Evolutionary conservation across 2,797 vertebrate species (phyloP), one percentile per base, ranked within the genome.

Genomic region (Schizopygopsis malacanthus): DNA sequence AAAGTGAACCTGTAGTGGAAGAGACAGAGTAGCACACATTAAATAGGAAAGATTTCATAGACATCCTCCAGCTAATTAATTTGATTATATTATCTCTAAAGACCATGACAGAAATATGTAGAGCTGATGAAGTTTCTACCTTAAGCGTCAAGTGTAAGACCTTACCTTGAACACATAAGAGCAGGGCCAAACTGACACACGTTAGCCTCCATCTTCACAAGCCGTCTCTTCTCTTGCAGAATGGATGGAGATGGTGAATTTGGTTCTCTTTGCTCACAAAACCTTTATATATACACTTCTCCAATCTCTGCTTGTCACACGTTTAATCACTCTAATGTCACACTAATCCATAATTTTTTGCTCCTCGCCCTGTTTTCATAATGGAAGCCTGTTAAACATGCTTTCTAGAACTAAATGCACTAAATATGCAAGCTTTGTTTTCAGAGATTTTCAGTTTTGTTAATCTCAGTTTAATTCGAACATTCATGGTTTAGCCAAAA

Each of bases 161-260:
- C 59, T 86, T 86, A 90, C 87, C 87, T 86, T 73, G 72, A 18
- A 70, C 43, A 47, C 13, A 84, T 1, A 84, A 39, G 72, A 81
- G 45, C 28, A 88, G 47, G 4, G 8, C 65, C 65, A 90, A 80
- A 59, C 67, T 1, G 63, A 79, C 13, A 82, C 78, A 79, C 16
- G 16, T 41, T 75, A 73, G 20, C 73, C 43, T 81, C 83, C 84
- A 90, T 88, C 43, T 82, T 73, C 8, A 4, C 20, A 22, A 63
- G 5, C 81, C 2, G 15, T 33, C 25, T 75, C 12, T 54, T 71
- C 28, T 25, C 22, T 9, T n/a, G 52, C 16, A 56, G 39, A 52
- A 41, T 47, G 28, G 1, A 41, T 67, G 25, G 9, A 4, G 1
- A 25, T 25, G 41, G 33, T 50, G 4, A 5, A 28, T 37, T 20